These are phyloP conservation scores for Elephas maximus DNA, from an alignment of 2,113 vertebrate species.

Conservation along the genomic window DNA sequence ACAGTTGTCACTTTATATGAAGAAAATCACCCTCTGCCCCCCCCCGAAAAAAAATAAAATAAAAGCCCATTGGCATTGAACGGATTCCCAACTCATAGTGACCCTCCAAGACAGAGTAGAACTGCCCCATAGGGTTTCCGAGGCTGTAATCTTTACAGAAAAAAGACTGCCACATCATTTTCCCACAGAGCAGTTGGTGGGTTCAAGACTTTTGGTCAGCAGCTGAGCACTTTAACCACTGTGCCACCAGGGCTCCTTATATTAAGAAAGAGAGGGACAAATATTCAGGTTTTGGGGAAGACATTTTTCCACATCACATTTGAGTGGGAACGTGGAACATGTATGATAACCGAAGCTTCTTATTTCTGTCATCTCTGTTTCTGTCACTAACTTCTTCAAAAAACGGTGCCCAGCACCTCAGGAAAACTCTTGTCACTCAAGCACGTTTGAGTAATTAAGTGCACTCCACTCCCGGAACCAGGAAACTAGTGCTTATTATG, in stretches of 20 bases:
- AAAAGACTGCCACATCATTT: neutral
- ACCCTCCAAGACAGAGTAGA: neutral
- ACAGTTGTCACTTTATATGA: neutral
- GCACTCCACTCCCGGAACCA: neutral
- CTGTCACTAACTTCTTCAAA: neutral
- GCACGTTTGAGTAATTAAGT: neutral
- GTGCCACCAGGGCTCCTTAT: neutral
- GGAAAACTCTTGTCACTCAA: neutral
- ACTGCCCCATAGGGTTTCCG: neutral
- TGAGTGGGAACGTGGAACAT: neutral
- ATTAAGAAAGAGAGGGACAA: neutral
- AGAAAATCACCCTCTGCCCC: neutral
- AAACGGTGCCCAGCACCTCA: neutral
- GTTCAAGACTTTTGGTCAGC: neutral
- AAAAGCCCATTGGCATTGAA: neutral
- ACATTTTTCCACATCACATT: neutral
- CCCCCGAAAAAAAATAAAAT: neutral
- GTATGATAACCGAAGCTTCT: neutral
- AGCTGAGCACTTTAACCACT: neutral
- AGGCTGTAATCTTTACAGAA: neutral
- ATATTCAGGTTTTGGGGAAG: neutral
- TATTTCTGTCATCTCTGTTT: constrained; percentile 43
- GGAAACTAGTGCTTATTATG: neutral
- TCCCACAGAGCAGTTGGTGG: neutral
- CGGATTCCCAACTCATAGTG: neutral